Conservation (phyloP, 2,888 invertebrate genomes). For the Balanococcus diminutus region DNA sequence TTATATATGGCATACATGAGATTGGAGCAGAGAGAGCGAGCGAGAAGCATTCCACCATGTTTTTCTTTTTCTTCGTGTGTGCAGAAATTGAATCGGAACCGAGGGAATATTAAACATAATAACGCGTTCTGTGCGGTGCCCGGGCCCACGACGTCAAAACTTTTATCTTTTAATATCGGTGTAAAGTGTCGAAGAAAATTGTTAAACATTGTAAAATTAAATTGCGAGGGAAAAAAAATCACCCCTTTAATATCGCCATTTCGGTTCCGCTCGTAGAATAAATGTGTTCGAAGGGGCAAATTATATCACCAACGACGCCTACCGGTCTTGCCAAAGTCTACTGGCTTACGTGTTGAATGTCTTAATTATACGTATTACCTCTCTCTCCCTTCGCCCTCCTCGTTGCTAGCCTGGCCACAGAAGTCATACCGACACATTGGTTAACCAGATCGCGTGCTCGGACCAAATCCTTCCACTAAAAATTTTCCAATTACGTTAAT, state of each 20-base stretch:
- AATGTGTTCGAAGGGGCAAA: background rate
- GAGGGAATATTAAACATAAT: slow-evolving; percentile 31
- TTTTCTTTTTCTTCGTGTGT: slow-evolving; percentile 2
- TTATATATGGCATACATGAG: background rate
- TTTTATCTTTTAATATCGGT: slow-evolving; percentile 15
- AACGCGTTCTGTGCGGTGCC: background rate
- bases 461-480: background rate
- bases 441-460: background rate
- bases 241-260: background rate
- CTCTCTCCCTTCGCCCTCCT: background rate
- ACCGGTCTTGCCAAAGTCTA: background rate
- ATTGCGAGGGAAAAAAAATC: slow-evolving; percentile 1
- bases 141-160: background rate
- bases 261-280: background rate
- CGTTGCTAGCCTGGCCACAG: no score
- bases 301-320: background rate
- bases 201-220: slow-evolving; percentile 24
- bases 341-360: slow-evolving; percentile 1
- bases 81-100: slow-evolving; percentile 14
- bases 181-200: slow-evolving; percentile 28
- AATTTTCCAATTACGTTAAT: slow-evolving; percentile 9
- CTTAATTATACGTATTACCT: background rate
- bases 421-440: background rate
- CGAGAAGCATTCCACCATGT: background rate
- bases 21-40: background rate